phyloP scores from a whole-genome alignment of 2,113 vertebrate genomes.

The Equus przewalskii region DNA sequence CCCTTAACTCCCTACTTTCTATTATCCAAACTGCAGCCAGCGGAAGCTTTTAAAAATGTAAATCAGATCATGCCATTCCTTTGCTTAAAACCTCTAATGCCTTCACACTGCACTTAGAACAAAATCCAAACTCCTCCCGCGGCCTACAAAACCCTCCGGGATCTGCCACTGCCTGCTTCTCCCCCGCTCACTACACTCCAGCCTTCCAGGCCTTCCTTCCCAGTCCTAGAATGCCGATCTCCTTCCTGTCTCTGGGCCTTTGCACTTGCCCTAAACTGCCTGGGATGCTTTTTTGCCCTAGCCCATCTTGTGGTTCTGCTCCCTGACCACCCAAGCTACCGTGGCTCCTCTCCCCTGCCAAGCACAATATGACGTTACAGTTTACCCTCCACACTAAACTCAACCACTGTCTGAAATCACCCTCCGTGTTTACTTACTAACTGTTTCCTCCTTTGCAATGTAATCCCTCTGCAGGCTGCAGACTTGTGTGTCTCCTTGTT shows the following conservation, averaged over 20 bases:
- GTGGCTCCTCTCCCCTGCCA: background rate
- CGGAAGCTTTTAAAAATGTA: constrained; percentile 76
- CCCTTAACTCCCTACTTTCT: constrained; percentile 27
- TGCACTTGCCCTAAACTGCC: background rate
- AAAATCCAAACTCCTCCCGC: constrained; percentile 53
- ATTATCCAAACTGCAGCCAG: background rate
- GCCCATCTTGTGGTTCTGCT: background rate
- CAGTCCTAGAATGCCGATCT: background rate
- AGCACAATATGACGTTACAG: background rate
- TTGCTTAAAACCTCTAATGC: constrained; percentile 70
- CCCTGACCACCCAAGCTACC: background rate
- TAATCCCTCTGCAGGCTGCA: background rate
- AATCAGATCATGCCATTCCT: constrained; percentile 65
- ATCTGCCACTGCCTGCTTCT: background rate
- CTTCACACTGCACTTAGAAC: constrained; percentile 64
- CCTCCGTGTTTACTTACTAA: background rate
- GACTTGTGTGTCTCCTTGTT: background rate
- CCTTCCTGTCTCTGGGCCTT: constrained; percentile 47
- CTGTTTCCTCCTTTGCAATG: background rate
- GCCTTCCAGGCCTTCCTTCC: background rate
- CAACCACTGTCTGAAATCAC: constrained; percentile 34
- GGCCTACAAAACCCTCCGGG: background rate
- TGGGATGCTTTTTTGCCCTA: background rate
- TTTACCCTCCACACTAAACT: background rate
- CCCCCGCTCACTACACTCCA: background rate